Conservation (phyloP, 2,797 vertebrate species). For the Dendrocincla fuliginosa region DNA sequence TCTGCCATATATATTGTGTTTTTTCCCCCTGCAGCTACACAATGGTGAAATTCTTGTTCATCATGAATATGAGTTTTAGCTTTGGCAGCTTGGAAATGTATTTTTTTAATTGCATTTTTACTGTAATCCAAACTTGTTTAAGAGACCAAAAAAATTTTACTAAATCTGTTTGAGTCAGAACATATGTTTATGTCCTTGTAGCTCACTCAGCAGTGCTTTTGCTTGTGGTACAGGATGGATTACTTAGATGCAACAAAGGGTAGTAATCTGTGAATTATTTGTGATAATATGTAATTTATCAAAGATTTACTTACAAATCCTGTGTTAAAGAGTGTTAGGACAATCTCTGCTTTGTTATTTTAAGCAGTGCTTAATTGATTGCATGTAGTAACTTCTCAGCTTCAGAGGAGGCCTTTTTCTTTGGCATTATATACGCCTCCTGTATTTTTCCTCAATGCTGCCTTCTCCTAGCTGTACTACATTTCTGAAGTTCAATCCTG, state of each 20-base stretch:
- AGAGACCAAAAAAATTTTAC: background rate
- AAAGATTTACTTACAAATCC: background rate
- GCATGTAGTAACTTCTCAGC: background rate
- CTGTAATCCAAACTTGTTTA: background rate
- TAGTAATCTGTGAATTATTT: constrained; percentile 1
- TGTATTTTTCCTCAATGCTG: background rate
- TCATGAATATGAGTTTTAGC: background rate
- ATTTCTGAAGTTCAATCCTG: background rate
- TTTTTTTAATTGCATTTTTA: background rate
- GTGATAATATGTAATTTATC: background rate
- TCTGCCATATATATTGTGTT: background rate
- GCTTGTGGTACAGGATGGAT: background rate
- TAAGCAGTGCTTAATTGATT: background rate
- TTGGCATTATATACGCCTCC: background rate
- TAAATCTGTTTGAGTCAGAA: background rate
- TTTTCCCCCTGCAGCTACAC: background rate
- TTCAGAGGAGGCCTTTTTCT: background rate
- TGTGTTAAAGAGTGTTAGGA: background rate
- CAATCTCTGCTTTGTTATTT: background rate
- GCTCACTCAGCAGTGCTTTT: background rate
- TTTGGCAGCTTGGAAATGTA: background rate
- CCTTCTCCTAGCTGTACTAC: background rate
- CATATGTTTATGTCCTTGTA: background rate
- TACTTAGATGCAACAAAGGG: background rate
- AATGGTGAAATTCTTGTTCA: background rate